Evolutionary conservation across 2,797 vertebrate species (phyloP), one percentile per base, ranked within the genome.

Genomic region (Champsocephalus gunnari): DNA sequence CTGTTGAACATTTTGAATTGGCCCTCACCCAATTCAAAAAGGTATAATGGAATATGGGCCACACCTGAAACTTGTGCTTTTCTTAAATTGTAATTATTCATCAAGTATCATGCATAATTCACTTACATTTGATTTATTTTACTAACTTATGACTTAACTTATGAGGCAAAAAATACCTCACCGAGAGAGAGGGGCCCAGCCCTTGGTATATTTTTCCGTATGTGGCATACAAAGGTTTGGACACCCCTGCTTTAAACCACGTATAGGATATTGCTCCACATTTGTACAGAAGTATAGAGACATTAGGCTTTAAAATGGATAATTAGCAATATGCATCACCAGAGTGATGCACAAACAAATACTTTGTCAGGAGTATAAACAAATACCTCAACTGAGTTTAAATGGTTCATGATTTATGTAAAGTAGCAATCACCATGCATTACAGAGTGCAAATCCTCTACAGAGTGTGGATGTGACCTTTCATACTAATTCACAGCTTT

Each of bases 351-450:
- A 61, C 49, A 75, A 77, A 64, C 49, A 12, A 77, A 77, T 58
- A 54, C 64, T 77, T 12, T 86, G 81, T 79, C 71, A 61, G 38
- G 58, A 66, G 55, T 38, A 9, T 38, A 38, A 38, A 38, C 34
- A 38, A 38, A 38, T 9, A n/a, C 80, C 63, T 78, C 73, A 69
- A 65, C 69, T 59, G 28, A 56, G 75, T 83, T 82, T 85, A 82
- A 87, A 88, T 81, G 77, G 76, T 73, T 41, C 69, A 76, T 84
- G 83, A 91, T 91, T 90, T 89, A 90, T 90, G 88, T 75, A 87
- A 87, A 90, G 71, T 88, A 88, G 82, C 84, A 87, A 92, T 90
- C 88, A 86, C 82, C 83, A 80, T 80, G 79, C 88, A 41, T 28
- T 14, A 45, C 53, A 10, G 75, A 81, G 79, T 28, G 68, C 78